Evolutionary conservation across 2,888 invertebrate genomes (phyloP), one percentile per base, ranked within the genome.

Genomic region (Fragum fragum): DNA sequence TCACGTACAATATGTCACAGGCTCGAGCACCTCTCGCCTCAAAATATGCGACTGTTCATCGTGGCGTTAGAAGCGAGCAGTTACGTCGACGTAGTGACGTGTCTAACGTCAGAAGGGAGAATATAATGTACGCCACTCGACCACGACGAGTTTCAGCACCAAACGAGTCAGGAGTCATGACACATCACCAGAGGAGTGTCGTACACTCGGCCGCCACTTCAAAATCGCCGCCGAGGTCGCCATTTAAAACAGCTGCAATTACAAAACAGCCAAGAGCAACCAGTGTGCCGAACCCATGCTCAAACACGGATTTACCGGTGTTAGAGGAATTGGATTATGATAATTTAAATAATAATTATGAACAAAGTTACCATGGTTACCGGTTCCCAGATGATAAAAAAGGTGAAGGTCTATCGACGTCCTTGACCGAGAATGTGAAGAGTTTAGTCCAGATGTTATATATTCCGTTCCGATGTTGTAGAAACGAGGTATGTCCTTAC

Each of bases 381-480:
- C 23, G 23, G 0, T 42, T 68, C 21, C 36, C 47, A 39, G 69
- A 68, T 26, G 47, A 21, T 18, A 57, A 21, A 16, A 42, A 52
- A 29, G 76, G 77, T 5, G 57, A 39, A 21, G 66, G 66, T 23
- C 26, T 42, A 7, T 63, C 71, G 9, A 28, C 32, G 36, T 36
- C 77, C 6, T 53, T 81, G 28, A 59, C 76, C 18, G 84, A 84
- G 32, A 66, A 79, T 16, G 76, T 84, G 16, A 84, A 84, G 57
- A 77, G 79, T 28, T 57, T 84, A n/a, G 57, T 81, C 23, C 69
- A 75, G 53, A 59, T 84, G 21, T 28, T 84, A 14, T 70, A 84
- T 36, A 66, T 76, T 32, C 84, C 84, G 55, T 84, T 84, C 71
- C 75, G 79, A 11, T 84, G 84, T 76, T 84, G 84, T 32, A 78